Conservation (phyloP, 2,797 vertebrate species). For the Brachyalestes nurse region DNA sequence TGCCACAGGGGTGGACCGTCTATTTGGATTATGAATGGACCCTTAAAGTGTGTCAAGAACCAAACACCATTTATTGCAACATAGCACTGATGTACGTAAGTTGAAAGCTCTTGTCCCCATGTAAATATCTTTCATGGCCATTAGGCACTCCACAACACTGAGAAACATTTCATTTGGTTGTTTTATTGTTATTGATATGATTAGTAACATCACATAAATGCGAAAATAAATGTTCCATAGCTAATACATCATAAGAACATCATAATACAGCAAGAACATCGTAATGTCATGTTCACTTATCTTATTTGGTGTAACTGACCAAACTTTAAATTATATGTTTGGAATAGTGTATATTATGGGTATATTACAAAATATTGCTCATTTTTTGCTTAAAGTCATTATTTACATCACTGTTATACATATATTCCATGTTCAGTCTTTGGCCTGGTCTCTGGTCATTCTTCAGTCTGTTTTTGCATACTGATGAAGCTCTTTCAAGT, state of each 20-base stretch:
- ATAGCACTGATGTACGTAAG: not conserved
- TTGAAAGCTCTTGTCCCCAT: not conserved
- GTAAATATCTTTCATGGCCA: not conserved
- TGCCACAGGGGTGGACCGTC: not conserved
- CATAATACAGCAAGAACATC: not conserved
- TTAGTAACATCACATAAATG: not conserved
- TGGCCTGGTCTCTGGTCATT: constrained; percentile 4
- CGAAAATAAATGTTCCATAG: not conserved
- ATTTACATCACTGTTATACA: constrained; percentile 19
- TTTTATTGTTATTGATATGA: constrained; percentile 8
- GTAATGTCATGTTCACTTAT: not conserved
- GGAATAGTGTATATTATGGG: too few relatives aligned
- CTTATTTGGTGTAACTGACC: not conserved
- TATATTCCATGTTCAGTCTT: constrained; percentile 8
- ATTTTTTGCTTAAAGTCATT: constrained; percentile 23
- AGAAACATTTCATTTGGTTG: not conserved
- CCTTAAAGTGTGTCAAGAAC: constrained; percentile 2
- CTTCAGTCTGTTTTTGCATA: constrained; percentile 31
- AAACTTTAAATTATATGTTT: constrained; percentile 28
- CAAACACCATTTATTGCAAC: not conserved
- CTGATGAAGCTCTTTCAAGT: constrained; percentile 51
- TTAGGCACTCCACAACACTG: not conserved
- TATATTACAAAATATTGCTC: too few relatives aligned
- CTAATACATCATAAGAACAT: not conserved
- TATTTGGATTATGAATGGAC: not conserved